Conservation (phyloP, 2,888 invertebrate genomes). For the Lysandra bellargus region DNA sequence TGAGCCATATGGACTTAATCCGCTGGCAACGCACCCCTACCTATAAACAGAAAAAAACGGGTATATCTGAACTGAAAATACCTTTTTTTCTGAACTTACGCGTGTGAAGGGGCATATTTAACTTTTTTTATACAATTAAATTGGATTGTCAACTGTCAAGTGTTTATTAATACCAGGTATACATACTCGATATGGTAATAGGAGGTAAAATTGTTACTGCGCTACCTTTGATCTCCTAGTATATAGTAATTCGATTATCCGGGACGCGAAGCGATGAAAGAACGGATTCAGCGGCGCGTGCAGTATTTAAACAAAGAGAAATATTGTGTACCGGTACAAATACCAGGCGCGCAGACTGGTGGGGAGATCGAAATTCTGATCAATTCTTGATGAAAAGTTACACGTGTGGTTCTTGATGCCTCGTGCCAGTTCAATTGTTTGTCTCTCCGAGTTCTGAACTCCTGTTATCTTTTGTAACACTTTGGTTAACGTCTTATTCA, state of each 20-base stretch:
- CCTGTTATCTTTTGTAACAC: neutral
- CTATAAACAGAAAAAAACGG: neutral
- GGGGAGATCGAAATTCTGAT: neutral
- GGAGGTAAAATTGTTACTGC: slow-evolving; percentile 22
- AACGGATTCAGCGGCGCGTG: slow-evolving; percentile 12
- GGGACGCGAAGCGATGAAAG: slow-evolving; percentile 21
- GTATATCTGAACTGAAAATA: neutral
- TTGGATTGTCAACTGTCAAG: neutral
- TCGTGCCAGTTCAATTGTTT: neutral
- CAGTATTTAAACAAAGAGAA: slow-evolving; percentile 19
- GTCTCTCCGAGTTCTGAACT: neutral
- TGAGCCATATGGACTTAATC: slow-evolving; percentile 8
- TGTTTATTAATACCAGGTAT: neutral
- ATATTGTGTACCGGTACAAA: slow-evolving; percentile 8
- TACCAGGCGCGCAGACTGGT: neutral
- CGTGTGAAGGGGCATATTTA: neutral
- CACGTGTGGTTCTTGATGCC: neutral
- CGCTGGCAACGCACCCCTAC: neutral
- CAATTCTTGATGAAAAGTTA: neutral
- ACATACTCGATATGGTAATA: neutral
- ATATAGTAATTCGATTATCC: slow-evolving; percentile 27
- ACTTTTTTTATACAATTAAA: neutral
- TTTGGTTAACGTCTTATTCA: neutral
- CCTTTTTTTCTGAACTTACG: neutral
- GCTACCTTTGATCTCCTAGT: slow-evolving; percentile 29